Conservation (phyloP, 2,888 invertebrate genomes). For the Syrista parreyssii region DNA sequence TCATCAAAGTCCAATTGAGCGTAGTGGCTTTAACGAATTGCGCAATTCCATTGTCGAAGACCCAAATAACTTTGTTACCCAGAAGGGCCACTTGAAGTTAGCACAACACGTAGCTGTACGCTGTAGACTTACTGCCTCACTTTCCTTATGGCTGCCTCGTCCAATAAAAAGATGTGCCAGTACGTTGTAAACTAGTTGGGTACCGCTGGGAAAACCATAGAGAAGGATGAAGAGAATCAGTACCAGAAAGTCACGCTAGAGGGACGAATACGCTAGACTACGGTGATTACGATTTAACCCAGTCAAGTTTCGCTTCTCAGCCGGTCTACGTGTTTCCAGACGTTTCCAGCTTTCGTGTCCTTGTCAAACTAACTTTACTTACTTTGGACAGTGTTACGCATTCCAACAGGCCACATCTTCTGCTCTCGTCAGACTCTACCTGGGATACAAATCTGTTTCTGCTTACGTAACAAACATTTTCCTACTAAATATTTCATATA, state of each 20-base stretch:
- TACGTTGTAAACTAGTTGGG: neutral
- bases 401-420: neutral
- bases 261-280: neutral
- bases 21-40: neutral
- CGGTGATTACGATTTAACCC: neutral
- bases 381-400: neutral
- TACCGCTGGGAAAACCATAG: neutral
- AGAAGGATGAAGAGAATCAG: neutral
- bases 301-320: neutral
- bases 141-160: too few species aligned
- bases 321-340: neutral
- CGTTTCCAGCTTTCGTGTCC: neutral
- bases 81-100: neutral
- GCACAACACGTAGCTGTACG: neutral
- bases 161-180: too few species aligned
- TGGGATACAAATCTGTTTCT: neutral
- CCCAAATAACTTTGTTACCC: neutral
- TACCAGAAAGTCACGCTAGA: neutral
- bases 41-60: neutral
- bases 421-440: neutral
- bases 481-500: neutral
- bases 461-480: neutral
- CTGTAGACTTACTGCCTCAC: too few species aligned
- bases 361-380: neutral
- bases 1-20: neutral